Percentiles rank a stretch among this genome's conserved stretches.
Conservation (phyloP, 1,140 invertebrate species). For the Zaprionus inermis region DNA sequence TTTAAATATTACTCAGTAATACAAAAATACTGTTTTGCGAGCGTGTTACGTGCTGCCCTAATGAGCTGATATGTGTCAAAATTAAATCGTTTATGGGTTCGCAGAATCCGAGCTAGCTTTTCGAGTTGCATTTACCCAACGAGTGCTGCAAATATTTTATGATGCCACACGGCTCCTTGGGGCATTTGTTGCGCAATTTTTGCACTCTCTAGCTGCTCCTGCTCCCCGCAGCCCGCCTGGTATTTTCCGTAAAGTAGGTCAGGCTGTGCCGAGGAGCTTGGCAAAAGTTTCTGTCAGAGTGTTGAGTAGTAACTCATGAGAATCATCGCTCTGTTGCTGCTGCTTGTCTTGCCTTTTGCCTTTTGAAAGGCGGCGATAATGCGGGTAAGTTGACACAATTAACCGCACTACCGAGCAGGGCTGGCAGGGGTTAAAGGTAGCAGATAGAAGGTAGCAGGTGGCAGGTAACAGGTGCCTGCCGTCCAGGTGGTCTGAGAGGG, state of each 20-base stretch:
- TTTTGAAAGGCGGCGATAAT: constrained; percentile 35
- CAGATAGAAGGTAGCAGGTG: background rate
- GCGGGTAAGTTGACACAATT: constrained; percentile 66
- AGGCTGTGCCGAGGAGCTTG: constrained; percentile 17
- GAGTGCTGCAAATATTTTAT: constrained; percentile 39
- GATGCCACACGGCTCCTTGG: constrained; percentile 34
- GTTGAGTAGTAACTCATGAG: constrained; percentile 46
- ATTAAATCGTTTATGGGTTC: constrained; percentile 24
- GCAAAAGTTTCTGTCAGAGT: constrained; percentile 30
- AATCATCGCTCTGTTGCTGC: constrained; percentile 14
- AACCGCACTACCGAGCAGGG: constrained; percentile 32
- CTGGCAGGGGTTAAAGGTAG: background rate
- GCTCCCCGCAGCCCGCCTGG: too few species aligned
- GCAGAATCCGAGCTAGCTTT: background rate
- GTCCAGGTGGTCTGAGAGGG: background rate
- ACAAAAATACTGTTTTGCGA: too few species aligned
- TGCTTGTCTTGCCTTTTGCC: constrained; percentile 27
- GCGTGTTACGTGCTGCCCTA: background rate
- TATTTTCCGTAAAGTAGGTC: constrained; percentile 39
- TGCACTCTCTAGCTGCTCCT: constrained; percentile 20
- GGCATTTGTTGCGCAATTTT: constrained; percentile 61
- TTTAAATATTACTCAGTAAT: background rate
- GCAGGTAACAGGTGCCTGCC: background rate
- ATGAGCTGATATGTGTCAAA: constrained; percentile 24
- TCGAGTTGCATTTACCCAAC: constrained; percentile 19